Percentiles rank a stretch among this genome's conserved stretches.
These are phyloP conservation scores for Rhadinocentrus ornatus DNA, from an alignment of 2,797 vertebrate genomes.

Conservation along the genomic window DNA sequence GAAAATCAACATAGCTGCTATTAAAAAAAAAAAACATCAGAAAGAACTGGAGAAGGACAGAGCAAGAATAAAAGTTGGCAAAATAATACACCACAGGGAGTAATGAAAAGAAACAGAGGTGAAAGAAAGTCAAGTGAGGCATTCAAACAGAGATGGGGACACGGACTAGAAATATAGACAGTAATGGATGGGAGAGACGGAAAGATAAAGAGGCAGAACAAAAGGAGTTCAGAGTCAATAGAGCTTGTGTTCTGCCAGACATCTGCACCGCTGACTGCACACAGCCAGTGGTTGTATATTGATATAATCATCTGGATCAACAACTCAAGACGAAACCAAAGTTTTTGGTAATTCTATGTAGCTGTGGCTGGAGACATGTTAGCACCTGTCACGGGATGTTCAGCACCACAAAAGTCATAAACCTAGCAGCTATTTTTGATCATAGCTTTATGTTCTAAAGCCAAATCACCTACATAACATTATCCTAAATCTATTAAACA, in stretches of 20 bases:
- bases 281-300: neutral
- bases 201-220: constrained; percentile 56
- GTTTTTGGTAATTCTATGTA: neutral
- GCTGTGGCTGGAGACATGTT: neutral
- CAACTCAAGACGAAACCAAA: constrained; percentile 9
- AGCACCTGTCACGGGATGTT: neutral
- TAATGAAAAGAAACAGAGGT: constrained; percentile 53
- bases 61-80: constrained; percentile 43
- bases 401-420: neutral
- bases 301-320: neutral
- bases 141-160: constrained; percentile 55
- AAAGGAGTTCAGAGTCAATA: constrained; percentile 58
- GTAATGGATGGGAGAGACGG: constrained; percentile 56
- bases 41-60: constrained; percentile 32
- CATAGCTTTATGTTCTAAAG: neutral
- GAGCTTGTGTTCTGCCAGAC: constrained; percentile 51
- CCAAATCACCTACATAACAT: neutral
- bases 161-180: constrained; percentile 60
- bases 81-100: constrained; percentile 55
- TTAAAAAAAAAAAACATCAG: constrained; percentile 18
- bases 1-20: constrained; percentile 27
- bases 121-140: constrained; percentile 58
- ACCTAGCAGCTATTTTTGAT: neutral
- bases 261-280: constrained; percentile 26
- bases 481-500: neutral